These are phyloP conservation scores for Microtus ochrogaster DNA, from an alignment of 2,113 vertebrate species.

Conservation along the genomic window DNA sequence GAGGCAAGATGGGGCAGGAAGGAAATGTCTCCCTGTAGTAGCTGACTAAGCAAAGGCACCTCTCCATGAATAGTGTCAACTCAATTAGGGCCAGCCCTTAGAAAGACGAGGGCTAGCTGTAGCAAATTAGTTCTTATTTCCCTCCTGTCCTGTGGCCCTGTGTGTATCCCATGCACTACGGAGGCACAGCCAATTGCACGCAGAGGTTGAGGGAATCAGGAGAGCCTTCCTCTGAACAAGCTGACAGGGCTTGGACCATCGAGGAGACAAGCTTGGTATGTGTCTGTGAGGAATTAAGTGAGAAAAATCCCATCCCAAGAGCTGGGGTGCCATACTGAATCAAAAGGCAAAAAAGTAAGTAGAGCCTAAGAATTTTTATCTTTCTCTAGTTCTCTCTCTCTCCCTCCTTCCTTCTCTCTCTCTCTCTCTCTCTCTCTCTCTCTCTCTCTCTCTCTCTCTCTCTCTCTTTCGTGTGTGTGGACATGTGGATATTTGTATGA, in stretches of 20 bases:
- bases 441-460: not conserved
- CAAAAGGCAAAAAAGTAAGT: not conserved
- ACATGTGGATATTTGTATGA: not conserved
- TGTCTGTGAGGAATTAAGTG: not conserved
- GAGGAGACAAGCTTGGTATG: not conserved
- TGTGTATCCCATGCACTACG: no score
- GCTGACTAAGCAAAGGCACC: accelerated
- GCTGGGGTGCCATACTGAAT: not conserved
- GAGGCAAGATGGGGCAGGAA: not conserved
- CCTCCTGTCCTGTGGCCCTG: not conserved
- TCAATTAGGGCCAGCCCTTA: accelerated
- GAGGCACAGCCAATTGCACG: accelerated
- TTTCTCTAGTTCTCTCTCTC: not conserved
- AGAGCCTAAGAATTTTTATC: not conserved
- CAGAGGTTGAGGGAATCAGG: accelerated
- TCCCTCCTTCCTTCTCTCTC: no score
- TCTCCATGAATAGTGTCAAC: not conserved
- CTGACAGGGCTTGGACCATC: not conserved
- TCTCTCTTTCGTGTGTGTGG: not conserved
- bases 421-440: no score
- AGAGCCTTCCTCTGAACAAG: not conserved
- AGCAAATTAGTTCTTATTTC: not conserved
- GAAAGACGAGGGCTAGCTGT: accelerated
- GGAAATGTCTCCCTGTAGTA: no score
- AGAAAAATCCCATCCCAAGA: not conserved